Percentiles rank a stretch among this genome's conserved stretches.
Conservation (phyloP, 2,113 vertebrate species). For the Ptyas mucosa region DNA sequence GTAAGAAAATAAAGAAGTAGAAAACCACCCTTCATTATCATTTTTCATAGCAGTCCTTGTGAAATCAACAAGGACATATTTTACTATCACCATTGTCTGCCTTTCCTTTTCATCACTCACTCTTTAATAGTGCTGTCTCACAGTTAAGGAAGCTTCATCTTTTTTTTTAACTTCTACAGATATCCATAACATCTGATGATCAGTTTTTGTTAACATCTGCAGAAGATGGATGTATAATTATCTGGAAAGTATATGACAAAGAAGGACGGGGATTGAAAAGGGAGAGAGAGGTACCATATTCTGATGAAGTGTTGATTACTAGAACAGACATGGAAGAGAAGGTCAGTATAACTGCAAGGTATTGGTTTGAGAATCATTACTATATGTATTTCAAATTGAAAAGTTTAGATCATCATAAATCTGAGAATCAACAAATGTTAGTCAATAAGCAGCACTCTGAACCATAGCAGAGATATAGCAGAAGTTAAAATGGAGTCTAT, state of each 20-base stretch:
- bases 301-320: slow-evolving; percentile 89
- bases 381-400: background rate
- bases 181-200: slow-evolving; percentile 84
- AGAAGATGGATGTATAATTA: slow-evolving; percentile 83
- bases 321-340: slow-evolving; percentile 89
- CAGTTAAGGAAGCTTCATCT: background rate
- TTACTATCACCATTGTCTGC: background rate
- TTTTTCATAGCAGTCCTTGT: background rate
- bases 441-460: background rate
- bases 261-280: slow-evolving; percentile 74
- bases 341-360: slow-evolving; percentile 61
- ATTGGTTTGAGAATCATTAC: background rate
- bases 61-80: background rate
- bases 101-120: background rate
- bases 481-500: background rate
- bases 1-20: background rate
- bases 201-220: slow-evolving; percentile 82
- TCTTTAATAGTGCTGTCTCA: background rate
- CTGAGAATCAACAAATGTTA: background rate
- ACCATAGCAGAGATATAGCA: background rate
- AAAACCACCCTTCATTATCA: background rate
- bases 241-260: slow-evolving; percentile 87
- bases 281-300: slow-evolving; percentile 74
- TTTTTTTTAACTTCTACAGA: slow-evolving; percentile 64
- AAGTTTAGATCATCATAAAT: background rate